Percentiles rank a stretch among this genome's conserved stretches.
Evolutionary conservation across 2,113 vertebrate species (phyloP).

Genomic region (Haemorhous mexicanus): DNA sequence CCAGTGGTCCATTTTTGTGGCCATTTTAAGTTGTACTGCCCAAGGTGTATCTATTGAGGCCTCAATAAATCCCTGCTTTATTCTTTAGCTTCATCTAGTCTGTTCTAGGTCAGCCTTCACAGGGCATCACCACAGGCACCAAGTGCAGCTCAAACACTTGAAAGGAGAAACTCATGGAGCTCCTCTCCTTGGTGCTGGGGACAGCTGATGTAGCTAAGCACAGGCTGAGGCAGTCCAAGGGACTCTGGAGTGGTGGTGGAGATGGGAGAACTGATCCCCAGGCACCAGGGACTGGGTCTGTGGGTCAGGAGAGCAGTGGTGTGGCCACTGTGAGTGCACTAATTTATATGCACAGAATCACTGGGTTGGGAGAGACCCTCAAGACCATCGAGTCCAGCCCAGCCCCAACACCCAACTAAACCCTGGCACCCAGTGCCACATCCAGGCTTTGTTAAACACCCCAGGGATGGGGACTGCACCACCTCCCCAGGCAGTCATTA

Average conservation of each 20-base stretch:
- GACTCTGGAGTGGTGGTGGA: neutral
- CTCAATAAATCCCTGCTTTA: neutral
- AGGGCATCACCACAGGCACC: neutral
- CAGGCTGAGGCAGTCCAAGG: rapidly evolving
- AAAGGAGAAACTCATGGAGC: neutral
- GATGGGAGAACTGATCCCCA: neutral
- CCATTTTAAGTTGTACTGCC: neutral
- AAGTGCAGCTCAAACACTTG: neutral
- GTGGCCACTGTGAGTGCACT: neutral
- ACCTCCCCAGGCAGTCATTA: no score
- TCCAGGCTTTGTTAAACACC: no score
- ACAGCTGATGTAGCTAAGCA: rapidly evolving
- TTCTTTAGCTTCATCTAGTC: neutral
- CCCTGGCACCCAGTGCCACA: no score
- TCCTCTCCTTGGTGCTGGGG: neutral
- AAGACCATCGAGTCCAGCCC: no score
- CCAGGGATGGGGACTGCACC: no score
- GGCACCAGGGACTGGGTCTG: neutral
- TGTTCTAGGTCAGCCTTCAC: neutral
- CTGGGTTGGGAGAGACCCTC: no score
- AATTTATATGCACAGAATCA: neutral
- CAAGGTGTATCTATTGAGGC: neutral
- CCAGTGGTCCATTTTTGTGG: neutral
- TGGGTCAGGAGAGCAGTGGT: neutral
- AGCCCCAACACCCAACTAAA: no score